Conservation (phyloP, 2,113 vertebrate species). For the Laterallus jamaicensis region DNA sequence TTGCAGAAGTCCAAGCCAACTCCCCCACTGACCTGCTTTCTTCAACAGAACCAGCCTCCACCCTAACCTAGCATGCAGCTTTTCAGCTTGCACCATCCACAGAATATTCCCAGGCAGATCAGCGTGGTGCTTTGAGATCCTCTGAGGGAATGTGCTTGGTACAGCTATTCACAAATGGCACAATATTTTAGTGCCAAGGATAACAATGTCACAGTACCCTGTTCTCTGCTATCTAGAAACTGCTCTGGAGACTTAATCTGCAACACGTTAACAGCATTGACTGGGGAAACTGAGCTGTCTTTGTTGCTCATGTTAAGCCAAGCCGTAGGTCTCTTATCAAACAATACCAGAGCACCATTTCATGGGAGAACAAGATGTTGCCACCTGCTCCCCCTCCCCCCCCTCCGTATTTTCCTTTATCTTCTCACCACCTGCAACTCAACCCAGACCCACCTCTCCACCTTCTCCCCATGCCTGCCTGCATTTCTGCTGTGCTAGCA, state of each 20-base stretch:
- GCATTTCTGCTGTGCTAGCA: neutral
- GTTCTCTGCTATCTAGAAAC: slow-evolving; percentile 14
- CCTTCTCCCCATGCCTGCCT: neutral
- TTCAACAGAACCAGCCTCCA: neutral
- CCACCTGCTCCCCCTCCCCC: neutral
- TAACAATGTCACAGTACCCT: neutral
- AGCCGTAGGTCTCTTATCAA: neutral
- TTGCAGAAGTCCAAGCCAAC: neutral
- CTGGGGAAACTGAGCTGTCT: neutral
- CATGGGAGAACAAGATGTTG: neutral
- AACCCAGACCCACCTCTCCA: neutral
- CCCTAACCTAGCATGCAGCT: neutral
- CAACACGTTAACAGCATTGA: neutral
- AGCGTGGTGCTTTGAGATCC: neutral
- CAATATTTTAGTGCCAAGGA: neutral
- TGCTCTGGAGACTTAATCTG: slow-evolving; percentile 22
- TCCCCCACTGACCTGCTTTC: neutral
- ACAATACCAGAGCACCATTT: neutral
- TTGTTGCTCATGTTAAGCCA: neutral
- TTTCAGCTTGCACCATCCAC: neutral
- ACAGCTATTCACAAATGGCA: neutral
- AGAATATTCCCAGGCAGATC: neutral
- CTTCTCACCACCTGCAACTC: neutral
- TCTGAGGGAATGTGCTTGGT: neutral
- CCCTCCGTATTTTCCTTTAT: neutral